Evolutionary conservation across 2,797 vertebrate species (phyloP).

Genomic region (Trematomus bernacchii): DNA sequence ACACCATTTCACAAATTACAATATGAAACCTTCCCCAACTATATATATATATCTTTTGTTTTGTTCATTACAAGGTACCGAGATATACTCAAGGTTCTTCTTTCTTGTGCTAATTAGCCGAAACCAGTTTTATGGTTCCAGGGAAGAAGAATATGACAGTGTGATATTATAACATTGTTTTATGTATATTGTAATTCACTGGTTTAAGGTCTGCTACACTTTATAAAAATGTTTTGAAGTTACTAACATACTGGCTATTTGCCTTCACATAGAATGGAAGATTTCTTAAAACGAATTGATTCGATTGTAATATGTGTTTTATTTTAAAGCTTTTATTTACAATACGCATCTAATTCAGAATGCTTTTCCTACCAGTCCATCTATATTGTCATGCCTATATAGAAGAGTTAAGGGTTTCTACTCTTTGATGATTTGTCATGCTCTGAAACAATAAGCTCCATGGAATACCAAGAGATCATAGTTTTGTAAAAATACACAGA

Average conservation of each 20-base stretch:
- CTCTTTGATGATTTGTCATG: not conserved
- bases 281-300: not conserved
- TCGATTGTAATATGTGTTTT: not conserved
- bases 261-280: not conserved
- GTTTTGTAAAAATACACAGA: not conserved
- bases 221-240: not conserved
- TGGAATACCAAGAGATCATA: not conserved
- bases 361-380: not conserved
- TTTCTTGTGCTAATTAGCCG: conserved; percentile 24
- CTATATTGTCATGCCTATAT: not conserved
- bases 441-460: not conserved
- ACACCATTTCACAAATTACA: conserved; percentile 22
- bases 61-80: conserved; percentile 16
- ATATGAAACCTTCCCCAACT: not conserved
- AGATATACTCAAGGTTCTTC: not conserved
- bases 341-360: not conserved
- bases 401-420: not conserved
- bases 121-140: conserved; percentile 11
- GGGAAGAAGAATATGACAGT: not conserved
- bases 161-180: not conserved
- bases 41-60: conserved; percentile 1
- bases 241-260: not conserved
- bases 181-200: conserved; percentile 3
- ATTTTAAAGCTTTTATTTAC: not conserved
- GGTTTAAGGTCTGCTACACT: not conserved